phyloP scores from a whole-genome alignment of 2,113 vertebrate genomes.

The Tautogolabrus adspersus region DNA sequence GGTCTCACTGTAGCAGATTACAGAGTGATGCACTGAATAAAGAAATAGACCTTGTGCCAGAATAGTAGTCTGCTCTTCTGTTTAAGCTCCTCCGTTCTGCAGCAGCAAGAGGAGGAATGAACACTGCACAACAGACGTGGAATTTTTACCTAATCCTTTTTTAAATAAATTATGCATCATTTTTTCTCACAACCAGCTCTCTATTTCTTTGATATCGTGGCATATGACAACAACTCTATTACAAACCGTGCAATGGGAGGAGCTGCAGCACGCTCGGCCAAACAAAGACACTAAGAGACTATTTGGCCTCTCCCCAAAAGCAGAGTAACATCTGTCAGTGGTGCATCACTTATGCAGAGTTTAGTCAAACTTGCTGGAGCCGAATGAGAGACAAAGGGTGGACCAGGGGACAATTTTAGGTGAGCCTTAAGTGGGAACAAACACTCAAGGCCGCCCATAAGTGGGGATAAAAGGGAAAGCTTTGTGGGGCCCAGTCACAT shows the following conservation, averaged over 20 bases:
- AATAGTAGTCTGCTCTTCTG: background rate
- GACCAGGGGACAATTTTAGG: slow-evolving; percentile 24
- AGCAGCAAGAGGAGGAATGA: background rate
- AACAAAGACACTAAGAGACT: slow-evolving; percentile 27
- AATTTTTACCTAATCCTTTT: background rate
- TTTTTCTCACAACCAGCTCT: background rate
- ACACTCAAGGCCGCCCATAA: background rate
- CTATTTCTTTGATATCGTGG: background rate
- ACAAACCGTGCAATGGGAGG: background rate
- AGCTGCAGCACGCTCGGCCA: background rate
- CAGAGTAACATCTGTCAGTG: background rate
- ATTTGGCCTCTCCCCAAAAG: slow-evolving; percentile 32
- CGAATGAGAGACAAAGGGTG: slow-evolving; percentile 56
- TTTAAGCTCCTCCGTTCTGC: background rate
- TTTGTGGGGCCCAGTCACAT: no score
- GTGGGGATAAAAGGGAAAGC: no score
- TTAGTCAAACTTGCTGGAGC: slow-evolving; percentile 36
- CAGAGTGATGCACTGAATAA: slow-evolving; percentile 7
- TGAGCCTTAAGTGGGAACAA: slow-evolving; percentile 7
- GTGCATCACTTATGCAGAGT: slow-evolving; percentile 35
- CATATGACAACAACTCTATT: background rate
- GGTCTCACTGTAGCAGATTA: slow-evolving; percentile 22
- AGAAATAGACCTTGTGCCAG: slow-evolving; percentile 5
- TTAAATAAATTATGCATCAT: background rate
- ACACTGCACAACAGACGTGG: background rate